These are phyloP conservation scores for Campylorhamphus procurvoides DNA, from an alignment of 2,113 vertebrate species.

Conservation along the genomic window DNA sequence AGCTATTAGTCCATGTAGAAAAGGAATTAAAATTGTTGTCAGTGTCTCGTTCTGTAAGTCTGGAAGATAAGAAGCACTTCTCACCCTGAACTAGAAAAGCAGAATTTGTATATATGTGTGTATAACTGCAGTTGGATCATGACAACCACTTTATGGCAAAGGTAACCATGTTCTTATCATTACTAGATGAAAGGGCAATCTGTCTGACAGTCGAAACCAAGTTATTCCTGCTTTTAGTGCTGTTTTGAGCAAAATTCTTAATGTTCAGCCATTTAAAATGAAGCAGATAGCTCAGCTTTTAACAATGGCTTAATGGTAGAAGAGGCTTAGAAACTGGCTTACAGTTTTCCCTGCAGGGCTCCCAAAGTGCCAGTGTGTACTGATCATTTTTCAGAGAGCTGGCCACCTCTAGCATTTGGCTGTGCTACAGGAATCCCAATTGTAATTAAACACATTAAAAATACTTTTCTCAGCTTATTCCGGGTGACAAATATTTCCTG, in stretches of 20 bases:
- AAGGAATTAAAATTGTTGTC: neutral
- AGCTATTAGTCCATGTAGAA: neutral
- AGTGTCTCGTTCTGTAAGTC: neutral
- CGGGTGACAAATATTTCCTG: neutral
- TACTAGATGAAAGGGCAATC: neutral
- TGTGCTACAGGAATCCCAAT: neutral
- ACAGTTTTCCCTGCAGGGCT: neutral
- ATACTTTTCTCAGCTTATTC: neutral
- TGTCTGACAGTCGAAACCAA: neutral
- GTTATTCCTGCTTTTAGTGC: neutral
- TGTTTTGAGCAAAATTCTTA: neutral
- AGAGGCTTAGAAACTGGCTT: neutral
- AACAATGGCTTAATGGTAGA: neutral
- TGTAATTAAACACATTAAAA: conserved; percentile 22
- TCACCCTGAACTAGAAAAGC: neutral
- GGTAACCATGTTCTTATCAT: accelerated
- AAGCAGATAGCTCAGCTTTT: neutral
- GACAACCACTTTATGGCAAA: neutral
- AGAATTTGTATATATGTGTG: neutral
- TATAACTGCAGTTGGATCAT: neutral
- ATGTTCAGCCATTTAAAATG: neutral
- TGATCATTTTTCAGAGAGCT: neutral
- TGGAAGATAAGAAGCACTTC: neutral
- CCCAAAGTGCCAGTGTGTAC: neutral
- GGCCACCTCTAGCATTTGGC: neutral